Evolutionary conservation across 1,140 invertebrate species (phyloP).

Genomic region (Neodiprion lecontei): DNA sequence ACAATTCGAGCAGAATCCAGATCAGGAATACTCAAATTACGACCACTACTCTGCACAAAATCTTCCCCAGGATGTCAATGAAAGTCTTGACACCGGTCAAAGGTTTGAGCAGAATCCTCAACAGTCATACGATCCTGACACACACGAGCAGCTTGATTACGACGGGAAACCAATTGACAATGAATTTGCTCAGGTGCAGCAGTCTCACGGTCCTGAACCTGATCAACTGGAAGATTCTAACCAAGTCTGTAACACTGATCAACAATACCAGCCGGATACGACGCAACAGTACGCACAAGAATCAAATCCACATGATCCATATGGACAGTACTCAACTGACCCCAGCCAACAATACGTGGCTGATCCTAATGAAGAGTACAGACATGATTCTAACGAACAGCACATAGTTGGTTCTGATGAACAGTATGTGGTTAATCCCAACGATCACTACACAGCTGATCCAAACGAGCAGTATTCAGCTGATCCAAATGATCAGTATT

Average conservation of each 20-base stretch:
- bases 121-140: too few relatives aligned
- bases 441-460: neutral
- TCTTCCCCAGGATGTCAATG: neutral
- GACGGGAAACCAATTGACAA: neutral
- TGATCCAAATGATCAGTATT: neutral
- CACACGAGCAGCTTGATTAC: neutral
- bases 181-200: neutral
- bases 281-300: neutral
- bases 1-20: neutral
- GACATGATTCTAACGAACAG: slow-evolving; percentile 17
- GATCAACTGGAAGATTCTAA: neutral
- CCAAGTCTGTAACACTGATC: neutral
- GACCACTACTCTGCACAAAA: neutral
- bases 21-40: neutral
- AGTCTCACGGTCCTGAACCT: neutral
- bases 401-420: slow-evolving; percentile 26
- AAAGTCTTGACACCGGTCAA: neutral
- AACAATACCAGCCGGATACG: neutral
- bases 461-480: neutral
- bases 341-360: too few relatives aligned
- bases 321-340: too few relatives aligned
- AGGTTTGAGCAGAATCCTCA: neutral
- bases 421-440: neutral
- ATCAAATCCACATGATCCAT: neutral
- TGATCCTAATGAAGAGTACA: neutral